Evolutionary conservation across 2,113 vertebrate genomes (phyloP), one percentile per base, ranked within the genome.

Genomic region (Channa argus): DNA sequence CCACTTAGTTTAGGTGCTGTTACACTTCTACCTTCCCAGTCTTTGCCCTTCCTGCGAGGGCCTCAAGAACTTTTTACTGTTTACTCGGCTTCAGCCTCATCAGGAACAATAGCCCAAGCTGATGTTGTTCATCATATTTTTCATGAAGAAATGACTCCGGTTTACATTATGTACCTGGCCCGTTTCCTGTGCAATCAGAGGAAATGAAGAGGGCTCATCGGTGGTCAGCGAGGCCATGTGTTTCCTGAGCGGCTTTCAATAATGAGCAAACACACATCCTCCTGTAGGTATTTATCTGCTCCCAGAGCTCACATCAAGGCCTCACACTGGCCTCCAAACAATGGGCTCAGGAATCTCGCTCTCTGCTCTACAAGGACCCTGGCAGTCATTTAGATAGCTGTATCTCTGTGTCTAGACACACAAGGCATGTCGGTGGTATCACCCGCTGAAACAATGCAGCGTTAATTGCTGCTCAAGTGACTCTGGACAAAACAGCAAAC

Each of bases 371-470:
- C 58, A 24, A 76, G 66, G 76, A 73, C 67, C 70, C 78, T 84
- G 84, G 58, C 63, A 62, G 79, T 79, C 63, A 93, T 92, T 91
- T 85, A 94, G 92, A 94, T 93, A 93, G 77, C 86, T 70, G 56
- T 88, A 91, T 92, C 92, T 92, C 50, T 64, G n/a, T 14, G 85
- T 92, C 89, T 92, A 91, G 91, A 91, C 88, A 76, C 71, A 81
- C 59, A 24, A 56, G 76, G 75, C 77, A 86, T 62, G 59, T 44
- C 64, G 5, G 55, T 5, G 74, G 49, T 86, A 78, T 84, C 63
- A 65, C 74, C 50, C 52, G 64, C 36, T 77, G 82, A 84, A 68
- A 92, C 87, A 92, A 88, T 88, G 85, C 62, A 59, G 79, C 8
- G 63, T 79, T 83, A 86, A 87, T 73, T 60, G 37, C 54, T 38